phyloP scores from a whole-genome alignment of 1,140 invertebrate species.

The Contarinia nasturtii region DNA sequence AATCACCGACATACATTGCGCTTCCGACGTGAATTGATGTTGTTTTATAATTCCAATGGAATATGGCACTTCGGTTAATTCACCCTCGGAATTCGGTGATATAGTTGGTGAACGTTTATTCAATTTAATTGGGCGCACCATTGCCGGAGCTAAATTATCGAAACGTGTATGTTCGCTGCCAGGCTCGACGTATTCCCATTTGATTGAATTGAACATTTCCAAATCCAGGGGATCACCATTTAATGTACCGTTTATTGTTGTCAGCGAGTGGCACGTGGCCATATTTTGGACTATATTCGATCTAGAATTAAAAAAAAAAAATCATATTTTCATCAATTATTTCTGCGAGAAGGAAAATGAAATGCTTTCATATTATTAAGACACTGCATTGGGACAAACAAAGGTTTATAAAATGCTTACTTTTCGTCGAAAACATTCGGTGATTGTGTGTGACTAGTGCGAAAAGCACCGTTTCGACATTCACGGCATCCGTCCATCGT shows the following conservation, averaged over 20 bases:
- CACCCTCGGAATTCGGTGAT: no score
- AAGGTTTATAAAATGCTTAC: no score
- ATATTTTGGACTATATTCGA: slow-evolving; percentile 37
- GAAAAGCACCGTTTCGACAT: no score
- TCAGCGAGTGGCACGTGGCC: slow-evolving; percentile 66
- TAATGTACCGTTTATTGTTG: slow-evolving; percentile 53
- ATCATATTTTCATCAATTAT: slow-evolving; percentile 6
- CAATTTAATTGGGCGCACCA: slow-evolving; percentile 47
- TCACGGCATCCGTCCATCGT: no score
- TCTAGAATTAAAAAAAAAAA: slow-evolving; percentile 25
- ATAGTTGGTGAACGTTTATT: slow-evolving; percentile 10
- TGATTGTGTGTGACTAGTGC: no score
- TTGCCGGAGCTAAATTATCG: slow-evolving; percentile 69
- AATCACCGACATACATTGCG: slow-evolving; percentile 85
- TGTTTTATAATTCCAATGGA: slow-evolving; percentile 65
- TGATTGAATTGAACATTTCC: slow-evolving; percentile 75
- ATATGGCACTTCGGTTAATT: slow-evolving; percentile 1
- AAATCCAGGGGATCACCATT: slow-evolving; percentile 71
- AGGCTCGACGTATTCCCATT: slow-evolving; percentile 66
- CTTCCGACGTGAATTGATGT: slow-evolving; percentile 77
- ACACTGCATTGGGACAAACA: no score
- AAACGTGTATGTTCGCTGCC: slow-evolving; percentile 69
- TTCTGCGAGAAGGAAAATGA: no score
- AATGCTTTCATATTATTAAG: no score
- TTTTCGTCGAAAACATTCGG: no score